Percentiles rank a stretch among this genome's conserved stretches.
These are phyloP conservation scores for Geococcyx californianus DNA, from an alignment of 2,113 vertebrate genomes.

Conservation along the genomic window DNA sequence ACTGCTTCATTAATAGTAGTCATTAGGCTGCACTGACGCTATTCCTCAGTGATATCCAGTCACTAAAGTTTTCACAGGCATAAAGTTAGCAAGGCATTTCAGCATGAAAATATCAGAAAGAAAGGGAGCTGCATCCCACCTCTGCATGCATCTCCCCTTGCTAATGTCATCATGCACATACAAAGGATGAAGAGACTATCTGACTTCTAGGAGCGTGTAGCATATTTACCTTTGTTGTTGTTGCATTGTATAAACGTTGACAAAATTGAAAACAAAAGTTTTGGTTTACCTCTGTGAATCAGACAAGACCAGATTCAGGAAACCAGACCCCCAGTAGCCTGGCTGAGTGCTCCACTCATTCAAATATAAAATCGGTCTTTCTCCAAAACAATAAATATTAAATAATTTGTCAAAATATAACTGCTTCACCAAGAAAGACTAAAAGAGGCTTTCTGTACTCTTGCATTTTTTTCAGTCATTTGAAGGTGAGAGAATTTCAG, in stretches of 20 bases:
- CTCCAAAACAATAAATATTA: not conserved
- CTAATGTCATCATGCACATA: not conserved
- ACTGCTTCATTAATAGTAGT: not conserved
- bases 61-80: not conserved
- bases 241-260: not conserved
- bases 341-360: not conserved
- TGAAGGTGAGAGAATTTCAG: not conserved
- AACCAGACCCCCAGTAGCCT: not conserved
- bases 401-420: not conserved
- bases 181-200: not conserved
- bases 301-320: not conserved
- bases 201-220: not conserved
- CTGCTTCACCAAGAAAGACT: not conserved
- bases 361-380: not conserved
- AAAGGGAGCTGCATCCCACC: not conserved
- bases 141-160: rapidly evolving
- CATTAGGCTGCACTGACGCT: not conserved
- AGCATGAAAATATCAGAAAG: not conserved
- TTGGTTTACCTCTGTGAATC: not conserved
- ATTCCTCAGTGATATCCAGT: not conserved
- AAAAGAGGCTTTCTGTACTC: not conserved
- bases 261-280: not conserved
- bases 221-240: not conserved
- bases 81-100: not conserved
- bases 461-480: not conserved